Conservation (phyloP, 2,797 vertebrate genomes). For the Melopsittacus undulatus region DNA sequence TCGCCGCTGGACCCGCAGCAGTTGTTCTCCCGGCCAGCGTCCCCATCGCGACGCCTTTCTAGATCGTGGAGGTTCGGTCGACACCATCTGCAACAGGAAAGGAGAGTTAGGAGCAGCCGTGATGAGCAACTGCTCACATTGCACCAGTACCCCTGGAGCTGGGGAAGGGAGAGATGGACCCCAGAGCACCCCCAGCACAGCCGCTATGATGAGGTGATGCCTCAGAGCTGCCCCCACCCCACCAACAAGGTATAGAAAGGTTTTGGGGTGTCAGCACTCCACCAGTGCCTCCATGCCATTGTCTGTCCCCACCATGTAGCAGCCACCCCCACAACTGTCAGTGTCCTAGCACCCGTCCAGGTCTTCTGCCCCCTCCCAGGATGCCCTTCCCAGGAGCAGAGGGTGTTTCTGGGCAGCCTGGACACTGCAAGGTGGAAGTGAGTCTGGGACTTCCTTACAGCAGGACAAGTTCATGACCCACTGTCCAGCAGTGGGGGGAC, state of each 20-base stretch:
- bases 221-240: fast-evolving
- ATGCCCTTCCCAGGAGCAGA: background rate
- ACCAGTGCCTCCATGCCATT: background rate
- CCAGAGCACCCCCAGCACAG: background rate
- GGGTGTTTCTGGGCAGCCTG: background rate
- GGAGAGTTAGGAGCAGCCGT: background rate
- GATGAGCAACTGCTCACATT: fast-evolving
- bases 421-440: fast-evolving
- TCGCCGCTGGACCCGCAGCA: conserved; percentile 80
- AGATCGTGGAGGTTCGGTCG: conserved; percentile 96
- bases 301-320: fast-evolving
- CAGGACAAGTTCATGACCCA: fast-evolving
- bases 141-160: background rate
- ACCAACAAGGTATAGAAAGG: background rate
- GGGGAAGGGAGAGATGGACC: background rate
- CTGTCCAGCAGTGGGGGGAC: background rate
- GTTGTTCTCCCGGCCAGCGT: conserved; percentile 78
- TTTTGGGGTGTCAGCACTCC: background rate
- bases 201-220: fast-evolving
- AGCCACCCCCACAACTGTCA: fast-evolving
- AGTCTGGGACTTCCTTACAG: background rate
- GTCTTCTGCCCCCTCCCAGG: background rate
- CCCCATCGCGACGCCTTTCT: conserved; percentile 75
- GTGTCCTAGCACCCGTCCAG: fast-evolving
- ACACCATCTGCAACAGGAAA: conserved; percentile 84